Percentiles rank a stretch among this genome's conserved stretches.
phyloP scores from a whole-genome alignment of 1,140 invertebrate genomes.

The Bilobella aurantiaca region DNA sequence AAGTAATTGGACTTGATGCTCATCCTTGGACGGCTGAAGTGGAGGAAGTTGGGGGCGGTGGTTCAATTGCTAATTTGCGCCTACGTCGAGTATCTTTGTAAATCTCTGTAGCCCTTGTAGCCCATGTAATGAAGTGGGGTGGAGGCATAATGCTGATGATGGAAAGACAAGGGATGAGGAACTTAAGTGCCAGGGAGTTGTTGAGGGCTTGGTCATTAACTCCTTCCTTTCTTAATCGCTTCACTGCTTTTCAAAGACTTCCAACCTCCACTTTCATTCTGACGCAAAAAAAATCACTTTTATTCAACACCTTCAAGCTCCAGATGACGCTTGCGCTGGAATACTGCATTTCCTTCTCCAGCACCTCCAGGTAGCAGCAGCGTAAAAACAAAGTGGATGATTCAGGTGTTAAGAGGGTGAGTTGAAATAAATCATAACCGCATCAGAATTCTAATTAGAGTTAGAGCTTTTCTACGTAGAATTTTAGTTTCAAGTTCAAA shows the following conservation, averaged over 20 bases:
- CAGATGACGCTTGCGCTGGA: too few relatives aligned
- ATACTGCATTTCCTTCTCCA: too few relatives aligned
- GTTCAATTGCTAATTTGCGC: neutral
- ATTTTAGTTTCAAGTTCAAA: too few relatives aligned
- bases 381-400: too few relatives aligned
- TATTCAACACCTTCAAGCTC: too few relatives aligned
- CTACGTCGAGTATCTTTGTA: neutral
- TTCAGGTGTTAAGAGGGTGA: too few relatives aligned
- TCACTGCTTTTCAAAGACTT: neutral
- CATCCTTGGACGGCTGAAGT: neutral
- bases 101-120: conserved; percentile 1
- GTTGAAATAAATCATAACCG: too few relatives aligned
- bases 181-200: neutral
- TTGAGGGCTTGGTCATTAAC: neutral
- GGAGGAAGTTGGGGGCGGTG: neutral
- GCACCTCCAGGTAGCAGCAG: too few relatives aligned
- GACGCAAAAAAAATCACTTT: too few relatives aligned
- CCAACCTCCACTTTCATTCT: too few relatives aligned
- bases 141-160: neutral
- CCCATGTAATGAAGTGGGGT: neutral
- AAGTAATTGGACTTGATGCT: neutral
- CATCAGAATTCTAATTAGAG: too few relatives aligned
- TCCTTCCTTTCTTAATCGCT: conserved; percentile 2
- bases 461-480: too few relatives aligned
- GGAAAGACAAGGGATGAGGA: neutral